Percentiles rank a stretch among this genome's conserved stretches.
These are phyloP conservation scores for Aegotheles bennettii DNA, from an alignment of 2,113 vertebrate species.

Conservation along the genomic window DNA sequence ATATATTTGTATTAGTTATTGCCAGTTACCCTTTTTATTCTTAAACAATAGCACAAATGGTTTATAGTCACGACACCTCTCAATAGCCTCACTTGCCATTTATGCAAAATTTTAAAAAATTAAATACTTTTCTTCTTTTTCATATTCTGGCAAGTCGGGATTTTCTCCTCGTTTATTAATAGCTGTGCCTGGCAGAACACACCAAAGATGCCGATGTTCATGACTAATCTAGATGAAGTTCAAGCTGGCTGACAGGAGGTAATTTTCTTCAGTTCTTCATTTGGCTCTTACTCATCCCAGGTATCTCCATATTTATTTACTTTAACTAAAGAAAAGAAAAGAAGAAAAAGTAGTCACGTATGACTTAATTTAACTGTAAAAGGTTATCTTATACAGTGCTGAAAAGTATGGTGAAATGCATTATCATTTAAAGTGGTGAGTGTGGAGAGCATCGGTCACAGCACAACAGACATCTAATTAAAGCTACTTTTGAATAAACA, in stretches of 20 bases:
- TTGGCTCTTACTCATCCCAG: constrained; percentile 80
- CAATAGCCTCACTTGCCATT: background rate
- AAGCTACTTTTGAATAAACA: background rate
- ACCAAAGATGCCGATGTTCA: background rate
- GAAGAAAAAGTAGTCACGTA: background rate
- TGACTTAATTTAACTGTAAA: background rate
- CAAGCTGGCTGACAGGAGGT: constrained; percentile 2
- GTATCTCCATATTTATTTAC: constrained; percentile 85
- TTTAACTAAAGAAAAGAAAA: constrained; percentile 72
- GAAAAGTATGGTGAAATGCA: background rate
- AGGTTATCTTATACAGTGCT: background rate
- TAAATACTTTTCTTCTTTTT: background rate
- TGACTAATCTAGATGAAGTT: constrained; percentile 41
- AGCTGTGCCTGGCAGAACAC: background rate
- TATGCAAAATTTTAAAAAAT: background rate
- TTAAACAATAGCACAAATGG: constrained; percentile 10
- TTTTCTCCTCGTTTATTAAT: constrained; percentile 10
- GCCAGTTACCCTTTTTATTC: background rate
- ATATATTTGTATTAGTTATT: background rate
- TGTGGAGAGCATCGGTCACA: background rate
- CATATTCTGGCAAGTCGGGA: constrained; percentile 22
- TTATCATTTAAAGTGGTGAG: background rate
- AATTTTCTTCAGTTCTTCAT: constrained; percentile 44
- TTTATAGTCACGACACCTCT: background rate
- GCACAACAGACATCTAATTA: background rate